phyloP scores from a whole-genome alignment of 2,888 invertebrate species.

The Drosophila mercatorum region DNA sequence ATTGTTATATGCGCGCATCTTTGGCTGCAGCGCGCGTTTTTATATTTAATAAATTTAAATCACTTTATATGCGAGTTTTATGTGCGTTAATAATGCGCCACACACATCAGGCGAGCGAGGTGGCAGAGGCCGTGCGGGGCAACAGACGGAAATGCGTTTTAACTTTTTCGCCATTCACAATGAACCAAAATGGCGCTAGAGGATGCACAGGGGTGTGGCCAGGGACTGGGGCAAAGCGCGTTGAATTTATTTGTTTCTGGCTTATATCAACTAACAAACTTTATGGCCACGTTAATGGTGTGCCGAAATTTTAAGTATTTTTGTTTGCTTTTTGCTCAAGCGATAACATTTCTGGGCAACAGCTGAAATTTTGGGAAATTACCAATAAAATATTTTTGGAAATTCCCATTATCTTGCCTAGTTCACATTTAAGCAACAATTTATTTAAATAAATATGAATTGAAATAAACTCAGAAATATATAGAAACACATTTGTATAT shows the following conservation, averaged over 20 bases:
- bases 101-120: conserved; percentile 10
- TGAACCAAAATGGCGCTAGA: conserved; percentile 32
- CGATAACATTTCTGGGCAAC: not conserved
- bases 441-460: not conserved
- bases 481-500: not conserved
- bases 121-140: not conserved
- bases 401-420: not conserved
- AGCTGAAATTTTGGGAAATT: not conserved
- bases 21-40: conserved; percentile 60
- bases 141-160: conserved; percentile 23
- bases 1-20: conserved; percentile 79
- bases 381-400: not conserved
- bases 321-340: not conserved
- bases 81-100: conserved; percentile 76
- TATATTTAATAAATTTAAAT: conserved; percentile 80
- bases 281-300: conserved; percentile 33
- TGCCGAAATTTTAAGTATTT: conserved; percentile 18
- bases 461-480: not conserved
- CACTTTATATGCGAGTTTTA: conserved; percentile 79
- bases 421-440: not conserved
- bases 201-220: not conserved
- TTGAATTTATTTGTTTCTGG: conserved; percentile 36
- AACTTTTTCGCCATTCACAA: conserved; percentile 40
- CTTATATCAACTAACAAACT: conserved; percentile 37
- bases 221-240: not conserved